Evolutionary conservation across 2,888 invertebrate species (phyloP), one percentile per base, ranked within the genome.

Genomic region (Zaprionus lineosus): DNA sequence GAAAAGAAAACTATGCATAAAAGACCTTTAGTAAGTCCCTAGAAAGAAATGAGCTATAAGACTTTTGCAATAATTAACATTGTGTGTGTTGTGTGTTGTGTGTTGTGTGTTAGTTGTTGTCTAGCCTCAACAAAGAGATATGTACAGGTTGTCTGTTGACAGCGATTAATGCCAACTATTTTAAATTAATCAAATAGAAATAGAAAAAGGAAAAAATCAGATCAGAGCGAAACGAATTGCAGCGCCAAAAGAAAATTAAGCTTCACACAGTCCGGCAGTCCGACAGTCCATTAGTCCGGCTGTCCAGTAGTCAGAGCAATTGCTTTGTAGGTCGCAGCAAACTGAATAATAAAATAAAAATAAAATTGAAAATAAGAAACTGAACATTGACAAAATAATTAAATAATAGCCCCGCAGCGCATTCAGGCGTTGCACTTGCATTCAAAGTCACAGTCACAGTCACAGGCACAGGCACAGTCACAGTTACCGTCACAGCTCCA

Each of bases 321-420:
- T n/a, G n/a, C n/a, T n/a, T n/a, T n/a, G n/a, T n/a, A n/a, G n/a
- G n/a, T n/a, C n/a, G n/a, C n/a, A n/a, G n/a, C n/a, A n/a, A n/a
- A n/a, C n/a, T n/a, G n/a, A n/a, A n/a, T n/a, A n/a, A n/a, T n/a
- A n/a, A n/a, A n/a, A n/a, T n/a, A n/a, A n/a, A n/a, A n/a, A n/a
- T n/a, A n/a, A n/a, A n/a, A n/a, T n/a, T n/a, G n/a, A n/a, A n/a
- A n/a, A n/a, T n/a, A n/a, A 53, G 46, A 47, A 63, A 46, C 61
- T n/a, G n/a, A n/a, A 65, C 77, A 81, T 73, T 84, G 83, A 84
- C 82, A 84, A 74, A 75, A 74, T 82, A 84, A 82, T 84, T 84
- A 84, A 84, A 82, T 82, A 84, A 82, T 79, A 74, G 76, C 60
- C 58, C 59, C 51, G 60, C 28, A 59, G 79, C 64, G 64, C 74